Percentiles rank a stretch among this genome's conserved stretches.
phyloP scores from a whole-genome alignment of 2,888 invertebrate species.

The Blomia tropicalis region DNA sequence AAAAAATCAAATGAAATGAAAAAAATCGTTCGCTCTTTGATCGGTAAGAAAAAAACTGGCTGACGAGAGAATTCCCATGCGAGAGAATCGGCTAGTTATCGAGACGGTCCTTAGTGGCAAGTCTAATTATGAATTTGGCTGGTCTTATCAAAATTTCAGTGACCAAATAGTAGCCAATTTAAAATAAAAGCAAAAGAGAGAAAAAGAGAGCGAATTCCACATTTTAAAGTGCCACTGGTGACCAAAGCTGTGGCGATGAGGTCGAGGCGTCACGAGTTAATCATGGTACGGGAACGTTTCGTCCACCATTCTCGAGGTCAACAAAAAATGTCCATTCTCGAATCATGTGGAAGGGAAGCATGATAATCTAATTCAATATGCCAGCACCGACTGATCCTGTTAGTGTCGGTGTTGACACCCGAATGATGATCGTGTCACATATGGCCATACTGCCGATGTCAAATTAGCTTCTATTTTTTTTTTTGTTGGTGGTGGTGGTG shows the following conservation, averaged over 20 bases:
- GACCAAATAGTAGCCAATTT: background rate
- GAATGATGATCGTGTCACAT: slow-evolving; percentile 1
- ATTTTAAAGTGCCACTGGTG: background rate
- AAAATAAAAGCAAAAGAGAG: too few species aligned
- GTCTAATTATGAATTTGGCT: background rate
- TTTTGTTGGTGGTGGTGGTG: background rate
- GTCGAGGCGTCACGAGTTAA: background rate
- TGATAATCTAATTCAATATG: slow-evolving; percentile 11
- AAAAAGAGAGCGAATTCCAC: too few species aligned
- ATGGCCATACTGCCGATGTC: slow-evolving; percentile 12
- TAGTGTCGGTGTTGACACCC: slow-evolving; percentile 12
- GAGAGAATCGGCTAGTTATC: slow-evolving; percentile 2
- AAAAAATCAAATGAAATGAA: background rate
- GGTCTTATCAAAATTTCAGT: too few species aligned
- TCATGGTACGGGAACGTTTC: background rate
- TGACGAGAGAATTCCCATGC: background rate
- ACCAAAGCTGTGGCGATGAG: background rate
- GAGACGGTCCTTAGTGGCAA: background rate
- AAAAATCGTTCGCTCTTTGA: background rate
- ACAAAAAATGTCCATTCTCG: background rate
- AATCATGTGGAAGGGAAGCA: too few species aligned
- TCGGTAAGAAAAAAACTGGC: background rate
- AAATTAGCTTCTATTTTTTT: background rate
- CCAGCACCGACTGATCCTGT: background rate
- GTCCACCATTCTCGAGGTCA: background rate